Base-by-base conservation (phyloP, 1,140 invertebrate genomes). In the Atta cephalotes region DNA sequence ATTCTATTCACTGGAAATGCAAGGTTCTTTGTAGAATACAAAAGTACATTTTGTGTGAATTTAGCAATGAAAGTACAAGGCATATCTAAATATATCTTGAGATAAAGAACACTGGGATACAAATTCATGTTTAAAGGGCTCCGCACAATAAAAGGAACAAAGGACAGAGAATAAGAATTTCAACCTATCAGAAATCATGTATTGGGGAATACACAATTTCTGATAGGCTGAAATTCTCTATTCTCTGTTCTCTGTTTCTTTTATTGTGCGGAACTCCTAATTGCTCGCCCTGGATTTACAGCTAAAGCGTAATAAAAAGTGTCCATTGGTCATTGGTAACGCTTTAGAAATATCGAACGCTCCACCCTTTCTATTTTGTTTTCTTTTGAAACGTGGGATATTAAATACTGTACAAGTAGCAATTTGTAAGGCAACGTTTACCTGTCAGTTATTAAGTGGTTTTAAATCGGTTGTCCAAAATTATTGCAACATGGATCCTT, bases 401-500 rank as follows among this genome's bases (percentile, higher is more conserved):
- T 79, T 28, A 45, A 79, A 21, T 9, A 4, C 21, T 25, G 18
- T 60, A 78, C 31, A 45, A 78, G 10, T 3, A 3, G 58, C 9
- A 28, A 28, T 39, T 9, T 65, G 14, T 62, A 35, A 10, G 39
- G 6, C 12, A 49, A 66, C 7, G 6, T 58, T 31, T 28, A 74
- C 14, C 31, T 1, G 25, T 5, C 49, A 21, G 6, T 45, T 45
- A 14, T 12, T 21, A 10, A 21, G 35, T 35, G 31, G 12, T 45
- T 39, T 70, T 16, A 70, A 70, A 70, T 21, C 31, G n/a, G n/a
- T 35, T 45, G 35, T 21, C 35, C 18, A n/a, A 39, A n/a, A 25
- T 45, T 45, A 51, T 53, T 72, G 70, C 25, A 16, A 72, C 45
- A 53, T 53, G 45, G 25, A 51, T 72, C 16, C 21, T 72, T 72